These are phyloP conservation scores for Aquatica leii DNA, from an alignment of 2,888 invertebrate genomes.

Conservation along the genomic window DNA sequence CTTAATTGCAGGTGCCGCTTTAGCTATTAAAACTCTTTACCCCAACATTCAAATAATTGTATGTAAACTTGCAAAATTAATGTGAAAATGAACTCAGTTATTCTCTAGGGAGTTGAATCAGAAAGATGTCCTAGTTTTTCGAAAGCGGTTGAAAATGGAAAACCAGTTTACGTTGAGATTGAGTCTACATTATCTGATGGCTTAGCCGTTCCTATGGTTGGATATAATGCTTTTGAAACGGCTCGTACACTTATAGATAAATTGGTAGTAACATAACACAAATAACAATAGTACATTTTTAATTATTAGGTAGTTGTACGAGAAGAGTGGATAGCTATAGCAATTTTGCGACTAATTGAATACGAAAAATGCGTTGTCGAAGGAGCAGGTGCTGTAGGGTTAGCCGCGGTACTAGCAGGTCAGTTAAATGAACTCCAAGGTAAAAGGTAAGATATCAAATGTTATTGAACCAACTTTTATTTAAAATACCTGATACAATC, in stretches of 20 bases:
- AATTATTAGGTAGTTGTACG: slow-evolving; percentile 64
- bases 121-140: slow-evolving; percentile 90
- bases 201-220: slow-evolving; percentile 73
- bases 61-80: slow-evolving; percentile 58
- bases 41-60: slow-evolving; percentile 88
- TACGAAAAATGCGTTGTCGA: slow-evolving; percentile 77
- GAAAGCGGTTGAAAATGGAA: slow-evolving; percentile 66
- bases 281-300: neutral
- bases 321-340: slow-evolving; percentile 71
- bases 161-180: slow-evolving; percentile 64
- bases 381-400: slow-evolving; percentile 75
- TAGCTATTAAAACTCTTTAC: slow-evolving; percentile 86
- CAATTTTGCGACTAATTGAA: slow-evolving; percentile 70
- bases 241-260: slow-evolving; percentile 69
- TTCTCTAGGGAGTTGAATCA: slow-evolving; percentile 82
- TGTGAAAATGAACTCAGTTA: neutral
- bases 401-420: slow-evolving; percentile 73
- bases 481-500: no score
- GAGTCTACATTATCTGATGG: slow-evolving; percentile 74
- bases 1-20: slow-evolving; percentile 87
- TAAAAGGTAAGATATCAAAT: slow-evolving; percentile 70
- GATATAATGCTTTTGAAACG: slow-evolving; percentile 73
- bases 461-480: no score
- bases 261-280: slow-evolving; percentile 63
- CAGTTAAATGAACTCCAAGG: slow-evolving; percentile 71